These are phyloP conservation scores for Nasonia vitripennis DNA, from an alignment of 1,140 invertebrate species.

Conservation along the genomic window DNA sequence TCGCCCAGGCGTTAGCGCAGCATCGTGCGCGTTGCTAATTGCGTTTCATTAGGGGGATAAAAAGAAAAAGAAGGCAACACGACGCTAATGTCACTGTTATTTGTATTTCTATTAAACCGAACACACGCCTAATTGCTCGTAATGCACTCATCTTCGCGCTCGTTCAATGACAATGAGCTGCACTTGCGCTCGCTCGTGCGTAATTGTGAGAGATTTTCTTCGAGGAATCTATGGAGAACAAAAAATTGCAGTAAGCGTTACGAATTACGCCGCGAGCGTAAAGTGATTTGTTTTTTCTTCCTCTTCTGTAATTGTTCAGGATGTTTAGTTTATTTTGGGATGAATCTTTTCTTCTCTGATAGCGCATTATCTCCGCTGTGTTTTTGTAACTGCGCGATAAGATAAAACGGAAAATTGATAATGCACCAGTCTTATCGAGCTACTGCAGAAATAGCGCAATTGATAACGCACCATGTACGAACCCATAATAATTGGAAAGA, in stretches of 20 bases:
- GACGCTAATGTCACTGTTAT: conserved; percentile 34
- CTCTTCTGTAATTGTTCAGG: background rate
- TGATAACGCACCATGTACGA: background rate
- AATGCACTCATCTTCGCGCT: conserved; percentile 32
- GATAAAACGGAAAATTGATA: background rate
- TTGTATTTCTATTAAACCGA: conserved; percentile 35
- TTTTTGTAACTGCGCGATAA: background rate
- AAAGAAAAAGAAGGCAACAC: background rate
- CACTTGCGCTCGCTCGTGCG: background rate
- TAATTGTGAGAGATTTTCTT: background rate
- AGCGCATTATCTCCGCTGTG: background rate
- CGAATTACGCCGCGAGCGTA: background rate
- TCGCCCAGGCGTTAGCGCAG: conserved; percentile 1
- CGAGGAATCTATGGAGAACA: background rate
- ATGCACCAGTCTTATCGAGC: background rate
- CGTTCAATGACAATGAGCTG: background rate
- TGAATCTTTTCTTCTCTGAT: background rate
- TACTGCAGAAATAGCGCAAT: background rate
- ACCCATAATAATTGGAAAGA: no score
- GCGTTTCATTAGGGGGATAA: conserved; percentile 13
- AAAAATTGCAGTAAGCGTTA: background rate
- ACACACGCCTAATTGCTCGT: conserved; percentile 10
- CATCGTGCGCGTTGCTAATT: conserved; percentile 36
- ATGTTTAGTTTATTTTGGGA: background rate
- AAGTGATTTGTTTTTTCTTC: background rate